phyloP scores from a whole-genome alignment of 2,113 vertebrate genomes.

The Platysternon megacephalum region DNA sequence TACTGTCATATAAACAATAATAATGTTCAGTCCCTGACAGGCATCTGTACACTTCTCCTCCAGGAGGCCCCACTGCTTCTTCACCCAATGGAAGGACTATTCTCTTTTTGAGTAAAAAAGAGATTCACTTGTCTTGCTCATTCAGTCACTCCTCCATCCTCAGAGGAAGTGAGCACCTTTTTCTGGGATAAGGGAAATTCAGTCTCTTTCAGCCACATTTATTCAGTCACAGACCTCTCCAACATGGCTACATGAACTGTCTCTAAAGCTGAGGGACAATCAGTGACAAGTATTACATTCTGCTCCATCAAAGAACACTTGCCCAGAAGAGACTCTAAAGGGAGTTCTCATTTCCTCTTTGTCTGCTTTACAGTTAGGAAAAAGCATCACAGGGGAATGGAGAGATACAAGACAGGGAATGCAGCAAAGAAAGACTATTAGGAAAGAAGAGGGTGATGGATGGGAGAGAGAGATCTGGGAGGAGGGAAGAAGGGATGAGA shows the following conservation, averaged over 20 bases:
- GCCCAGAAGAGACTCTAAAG: not conserved
- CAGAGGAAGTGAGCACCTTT: not conserved
- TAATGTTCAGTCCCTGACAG: not conserved
- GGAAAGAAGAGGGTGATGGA: not conserved
- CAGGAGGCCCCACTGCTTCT: not conserved
- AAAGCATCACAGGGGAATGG: not conserved
- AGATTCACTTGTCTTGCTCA: not conserved
- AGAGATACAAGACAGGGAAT: rapidly evolving
- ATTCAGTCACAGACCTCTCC: not conserved
- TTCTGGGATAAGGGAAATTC: not conserved
- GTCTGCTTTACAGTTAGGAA: not conserved
- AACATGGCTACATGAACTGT: not conserved
- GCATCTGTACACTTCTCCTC: not conserved
- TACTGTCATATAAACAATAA: not conserved
- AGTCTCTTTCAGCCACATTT: not conserved
- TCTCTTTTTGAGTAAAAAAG: not conserved
- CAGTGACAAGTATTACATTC: not conserved
- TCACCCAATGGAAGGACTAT: not conserved
- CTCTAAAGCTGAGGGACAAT: not conserved
- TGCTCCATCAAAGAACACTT: not conserved
- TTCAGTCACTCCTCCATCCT: not conserved
- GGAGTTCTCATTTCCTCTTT: not conserved
- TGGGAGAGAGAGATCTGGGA: not conserved
- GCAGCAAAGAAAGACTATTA: not conserved
- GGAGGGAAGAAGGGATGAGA: not conserved